phyloP scores from a whole-genome alignment of 23 tunicate genomes.

The Aplidium turbinatum region DNA sequence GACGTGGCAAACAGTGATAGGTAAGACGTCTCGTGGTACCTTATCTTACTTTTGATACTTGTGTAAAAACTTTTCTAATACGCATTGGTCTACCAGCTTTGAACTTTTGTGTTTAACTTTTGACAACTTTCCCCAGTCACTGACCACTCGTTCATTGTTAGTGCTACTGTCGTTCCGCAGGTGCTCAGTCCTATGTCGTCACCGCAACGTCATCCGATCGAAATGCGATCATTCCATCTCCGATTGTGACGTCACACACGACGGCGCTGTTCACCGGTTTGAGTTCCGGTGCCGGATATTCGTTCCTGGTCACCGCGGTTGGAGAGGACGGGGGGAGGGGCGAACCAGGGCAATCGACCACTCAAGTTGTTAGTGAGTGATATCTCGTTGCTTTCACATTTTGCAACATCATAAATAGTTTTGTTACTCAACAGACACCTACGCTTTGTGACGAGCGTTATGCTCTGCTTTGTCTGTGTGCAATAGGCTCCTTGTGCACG shows the following conservation, averaged over 20 bases:
- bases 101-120: no score
- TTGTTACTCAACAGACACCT: no score
- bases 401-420: no score
- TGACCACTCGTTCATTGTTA: neutral
- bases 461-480: no score
- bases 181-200: slow-evolving; percentile 32
- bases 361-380: slow-evolving; percentile 20
- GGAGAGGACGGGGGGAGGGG: slow-evolving; percentile 41
- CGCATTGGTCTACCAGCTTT: no score
- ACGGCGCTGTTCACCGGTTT: slow-evolving; percentile 8
- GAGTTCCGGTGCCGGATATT: slow-evolving; percentile 44
- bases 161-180: slow-evolving; percentile 1
- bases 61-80: no score
- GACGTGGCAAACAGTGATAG: slow-evolving; percentile 54
- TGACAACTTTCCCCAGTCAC: neutral
- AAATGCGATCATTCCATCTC: slow-evolving; percentile 19
- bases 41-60: no score
- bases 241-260: slow-evolving; percentile 12
- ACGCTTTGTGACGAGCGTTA: no score
- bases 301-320: slow-evolving; percentile 36
- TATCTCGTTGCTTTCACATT: no score
- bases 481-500: no score
- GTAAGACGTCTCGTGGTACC: no score
- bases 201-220: slow-evolving; percentile 33
- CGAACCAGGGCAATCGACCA: slow-evolving; percentile 38